These are phyloP conservation scores for Amniataba percoides DNA, from an alignment of 2,797 vertebrate genomes.

Conservation along the genomic window DNA sequence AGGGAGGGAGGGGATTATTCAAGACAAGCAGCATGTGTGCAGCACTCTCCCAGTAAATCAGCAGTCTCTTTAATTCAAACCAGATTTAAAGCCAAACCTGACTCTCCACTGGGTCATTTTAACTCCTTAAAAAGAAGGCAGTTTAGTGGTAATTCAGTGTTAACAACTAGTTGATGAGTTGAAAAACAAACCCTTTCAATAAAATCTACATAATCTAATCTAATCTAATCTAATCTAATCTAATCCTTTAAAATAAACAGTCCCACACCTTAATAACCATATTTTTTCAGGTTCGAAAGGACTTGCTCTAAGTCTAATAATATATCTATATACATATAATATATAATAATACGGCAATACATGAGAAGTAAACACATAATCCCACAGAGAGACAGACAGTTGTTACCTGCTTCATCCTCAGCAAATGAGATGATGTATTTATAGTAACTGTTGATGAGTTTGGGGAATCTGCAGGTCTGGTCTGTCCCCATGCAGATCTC, in stretches of 20 bases:
- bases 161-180: background rate
- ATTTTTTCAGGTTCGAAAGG: too few species aligned
- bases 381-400: constrained; percentile 15
- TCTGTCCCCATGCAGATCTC: constrained; percentile 89
- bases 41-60: constrained; percentile 25
- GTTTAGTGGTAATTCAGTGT: background rate
- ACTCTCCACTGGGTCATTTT: background rate
- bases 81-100: constrained; percentile 31
- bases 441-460: constrained; percentile 87
- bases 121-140: background rate
- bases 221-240: too few species aligned
- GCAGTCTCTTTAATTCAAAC: constrained; percentile 35
- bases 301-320: too few species aligned
- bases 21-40: constrained; percentile 27
- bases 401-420: constrained; percentile 87
- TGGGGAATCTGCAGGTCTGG: constrained; percentile 83
- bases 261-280: background rate
- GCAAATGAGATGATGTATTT: constrained; percentile 88
- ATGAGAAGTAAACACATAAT: background rate
- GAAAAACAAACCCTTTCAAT: background rate
- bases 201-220: background rate
- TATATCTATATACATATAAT: too few species aligned
- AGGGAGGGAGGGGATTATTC: constrained; percentile 6
- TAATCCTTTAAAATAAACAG: too few species aligned
- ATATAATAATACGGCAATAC: background rate